These are phyloP conservation scores for Leptinotarsa haldemani DNA, from an alignment of 2,888 invertebrate species.

Conservation along the genomic window DNA sequence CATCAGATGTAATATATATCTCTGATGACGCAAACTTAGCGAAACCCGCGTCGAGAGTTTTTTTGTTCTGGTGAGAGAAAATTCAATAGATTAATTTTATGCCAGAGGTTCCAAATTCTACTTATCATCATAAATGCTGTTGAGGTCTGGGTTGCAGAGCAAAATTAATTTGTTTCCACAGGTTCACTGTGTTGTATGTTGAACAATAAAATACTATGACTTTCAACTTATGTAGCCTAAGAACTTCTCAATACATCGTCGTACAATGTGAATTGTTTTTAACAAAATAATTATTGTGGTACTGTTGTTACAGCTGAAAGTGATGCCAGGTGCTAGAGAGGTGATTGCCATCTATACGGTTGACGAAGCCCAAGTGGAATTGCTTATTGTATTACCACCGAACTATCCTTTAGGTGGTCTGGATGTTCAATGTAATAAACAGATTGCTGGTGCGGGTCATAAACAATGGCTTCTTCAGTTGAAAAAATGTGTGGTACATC, in stretches of 20 bases:
- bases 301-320: constrained; percentile 71
- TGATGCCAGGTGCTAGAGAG: constrained; percentile 79
- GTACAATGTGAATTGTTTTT: not conserved
- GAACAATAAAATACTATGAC: not conserved
- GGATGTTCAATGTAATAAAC: constrained; percentile 76
- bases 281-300: not conserved
- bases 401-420: constrained; percentile 89
- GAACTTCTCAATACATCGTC: too few species aligned
- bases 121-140: too few species aligned
- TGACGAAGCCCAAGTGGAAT: constrained; percentile 84
- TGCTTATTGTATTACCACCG: constrained; percentile 80
- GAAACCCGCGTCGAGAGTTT: too few species aligned
- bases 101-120: too few species aligned
- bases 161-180: too few species aligned
- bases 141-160: too few species aligned
- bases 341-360: constrained; percentile 84
- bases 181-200: too few species aligned
- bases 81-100: too few species aligned
- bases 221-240: not conserved
- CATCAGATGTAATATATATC: too few species aligned
- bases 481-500: constrained; percentile 86
- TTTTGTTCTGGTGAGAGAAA: too few species aligned
- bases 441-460: constrained; percentile 77
- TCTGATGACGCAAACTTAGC: too few species aligned
- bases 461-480: constrained; percentile 86